Evolutionary conservation across 2,113 vertebrate genomes (phyloP), one percentile per base, ranked within the genome.

Genomic region (Epinephelus fuscoguttatus): DNA sequence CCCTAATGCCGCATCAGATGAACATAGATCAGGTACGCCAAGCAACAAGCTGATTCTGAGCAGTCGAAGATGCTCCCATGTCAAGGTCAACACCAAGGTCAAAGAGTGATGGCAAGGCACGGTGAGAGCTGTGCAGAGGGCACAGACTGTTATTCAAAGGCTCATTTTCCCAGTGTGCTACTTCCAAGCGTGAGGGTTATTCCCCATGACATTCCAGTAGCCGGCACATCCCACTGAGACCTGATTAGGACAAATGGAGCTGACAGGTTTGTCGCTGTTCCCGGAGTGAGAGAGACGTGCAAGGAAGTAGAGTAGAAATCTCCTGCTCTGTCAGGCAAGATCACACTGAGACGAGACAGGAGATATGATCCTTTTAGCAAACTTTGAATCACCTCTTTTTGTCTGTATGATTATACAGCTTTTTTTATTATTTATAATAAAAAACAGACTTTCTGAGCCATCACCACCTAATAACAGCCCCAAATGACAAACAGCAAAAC

Each of bases 211-310:
- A 42, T 76, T 81, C 85, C 85, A 62, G 88, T 85, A 50, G 83
- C 66, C 53, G n/a, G 79, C 82, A 77, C 75, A 76, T 93, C 91
- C 72, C 57, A 62, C 85, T 86, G 88, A 94, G 88, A 60, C 55
- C 83, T 87, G 87, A 91, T 95, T 89, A 93, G 79, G 74, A 85
- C 81, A 81, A 94, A 84, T 68, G 62, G 84, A 92, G 88, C 76
- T 92, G 94, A 94, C 94, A 92, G 92, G 66, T 90, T 90, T 71
- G 70, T 84, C 68, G 57, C 82, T 76, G 82, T 87, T 80, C 72
- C 42, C 50, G 2, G 59, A 82, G 63, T 74, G 61, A 72, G 77
- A 73, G 63, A 67, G 74, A 81, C 67, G 40, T 50, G 60, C 56
- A 6, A 27, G 64, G 84, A 78, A 88, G 80, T 59, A 18, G 71